Evolutionary conservation across 2,113 vertebrate genomes (phyloP).

Genomic region (Mobula birostris): DNA sequence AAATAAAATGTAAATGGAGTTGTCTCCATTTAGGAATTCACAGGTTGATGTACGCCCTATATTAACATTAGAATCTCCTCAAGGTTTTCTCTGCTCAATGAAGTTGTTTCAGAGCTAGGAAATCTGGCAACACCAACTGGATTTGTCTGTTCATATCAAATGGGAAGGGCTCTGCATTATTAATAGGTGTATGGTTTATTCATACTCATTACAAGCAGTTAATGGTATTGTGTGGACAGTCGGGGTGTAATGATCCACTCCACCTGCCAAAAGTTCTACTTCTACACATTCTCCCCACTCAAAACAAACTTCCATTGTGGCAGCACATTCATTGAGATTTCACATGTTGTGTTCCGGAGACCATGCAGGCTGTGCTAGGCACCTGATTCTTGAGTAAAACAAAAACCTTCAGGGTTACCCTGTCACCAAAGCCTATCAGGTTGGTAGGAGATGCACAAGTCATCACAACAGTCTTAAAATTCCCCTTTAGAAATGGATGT

Average conservation of each 20-base stretch:
- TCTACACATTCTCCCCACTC: constrained; percentile 39
- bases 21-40: not conserved
- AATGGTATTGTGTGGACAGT: constrained; percentile 42
- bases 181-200: constrained; percentile 46
- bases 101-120: constrained; percentile 42
- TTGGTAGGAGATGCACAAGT: not conserved
- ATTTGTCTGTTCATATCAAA: constrained; percentile 42
- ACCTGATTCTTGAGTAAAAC: constrained; percentile 17
- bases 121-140: constrained; percentile 39
- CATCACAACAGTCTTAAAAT: not conserved
- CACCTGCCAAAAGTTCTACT: constrained; percentile 42
- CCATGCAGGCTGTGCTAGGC: not conserved
- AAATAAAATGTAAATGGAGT: not conserved
- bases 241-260: constrained; percentile 40
- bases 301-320: constrained; percentile 27
- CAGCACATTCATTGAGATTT: not conserved
- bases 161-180: constrained; percentile 48
- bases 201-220: constrained; percentile 47
- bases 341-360: fast-evolving
- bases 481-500: too few species aligned
- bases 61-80: not conserved
- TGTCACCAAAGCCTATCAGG: not conserved
- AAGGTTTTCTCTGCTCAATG: constrained; percentile 13
- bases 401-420: not conserved
- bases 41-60: not conserved